Base-by-base conservation (phyloP, 2,888 invertebrate species). In the Allophyes oxyacanthae region DNA sequence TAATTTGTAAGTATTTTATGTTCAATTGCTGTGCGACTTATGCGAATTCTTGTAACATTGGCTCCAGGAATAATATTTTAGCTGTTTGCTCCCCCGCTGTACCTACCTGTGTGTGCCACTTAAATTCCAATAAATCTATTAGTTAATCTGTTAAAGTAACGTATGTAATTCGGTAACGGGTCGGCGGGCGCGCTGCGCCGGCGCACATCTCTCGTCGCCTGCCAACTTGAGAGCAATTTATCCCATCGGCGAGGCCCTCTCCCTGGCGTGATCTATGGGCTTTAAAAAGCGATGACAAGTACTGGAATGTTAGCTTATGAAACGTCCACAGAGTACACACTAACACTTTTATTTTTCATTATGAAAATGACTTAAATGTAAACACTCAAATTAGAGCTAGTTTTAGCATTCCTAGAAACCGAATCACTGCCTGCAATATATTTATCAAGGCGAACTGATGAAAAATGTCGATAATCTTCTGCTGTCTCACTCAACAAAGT, bases 181-280 rank as follows among this genome's bases (percentile, higher is more conserved):
- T 57, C 45, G 64, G 59, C 45, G 65, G 63, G 64, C 60, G 64
- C 70, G 78, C 60, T 55, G 59, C 62, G 61, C 80, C 83, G 84
- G 86, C 84, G 80, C 83, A 44, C 76, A 66, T 91, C 91, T 69
- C 54, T 92, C 92, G 75, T 82, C 92, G 81, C 82, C 73, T 67
- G 70, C 74, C 79, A 79, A 84, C 88, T 87, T 83, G 85, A 86
- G 84, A 89, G 84, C 88, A 83, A 88, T 90, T 88, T 87, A 84
- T 82, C 76, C 84, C 78, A 82, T 88, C 88, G 83, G 59, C 87
- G 68, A 69, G 76, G 78, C 82, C 79, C 84, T 83, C 78, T 68
- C 58, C 69, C 50, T 70, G 75, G 74, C 75, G 83, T 85, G 86
- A 88, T 89, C 87, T 88, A 89, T 84, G 87, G 82, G 76, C 83